Conservation (phyloP, 1,140 invertebrate genomes). For the Dreissena polymorpha region DNA sequence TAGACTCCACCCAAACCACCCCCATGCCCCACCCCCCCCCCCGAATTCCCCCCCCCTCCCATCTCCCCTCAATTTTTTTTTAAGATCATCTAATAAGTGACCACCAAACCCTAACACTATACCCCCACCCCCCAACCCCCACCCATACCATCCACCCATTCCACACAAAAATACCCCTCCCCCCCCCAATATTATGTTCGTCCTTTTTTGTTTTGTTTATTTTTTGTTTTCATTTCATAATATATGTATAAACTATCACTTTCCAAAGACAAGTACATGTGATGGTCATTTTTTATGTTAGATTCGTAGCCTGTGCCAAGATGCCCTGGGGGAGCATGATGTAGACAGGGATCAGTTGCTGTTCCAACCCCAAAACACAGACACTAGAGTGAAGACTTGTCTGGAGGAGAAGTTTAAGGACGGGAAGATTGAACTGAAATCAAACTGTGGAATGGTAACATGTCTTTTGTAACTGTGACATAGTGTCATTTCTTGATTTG, state of each 20-base stretch:
- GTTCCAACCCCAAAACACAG: background rate
- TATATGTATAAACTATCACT: background rate
- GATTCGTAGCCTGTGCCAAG: conserved; percentile 62
- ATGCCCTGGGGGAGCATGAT: conserved; percentile 44
- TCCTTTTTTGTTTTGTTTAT: background rate
- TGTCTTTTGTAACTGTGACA: too few species aligned
- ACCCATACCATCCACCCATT: too few species aligned
- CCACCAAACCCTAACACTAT: too few species aligned
- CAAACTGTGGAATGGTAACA: conserved; percentile 22
- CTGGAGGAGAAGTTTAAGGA: conserved; percentile 89
- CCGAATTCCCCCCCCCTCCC: too few species aligned
- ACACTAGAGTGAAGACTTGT: conserved; percentile 88
- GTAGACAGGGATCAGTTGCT: conserved; percentile 30
- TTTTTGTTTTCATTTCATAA: background rate
- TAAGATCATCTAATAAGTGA: too few species aligned
- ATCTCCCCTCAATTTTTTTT: too few species aligned
- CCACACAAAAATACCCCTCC: too few species aligned
- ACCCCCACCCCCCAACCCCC: too few species aligned
- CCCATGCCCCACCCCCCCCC: too few species aligned
- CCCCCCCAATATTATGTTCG: too few species aligned
- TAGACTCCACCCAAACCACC: too few species aligned
- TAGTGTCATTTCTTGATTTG: too few species aligned
- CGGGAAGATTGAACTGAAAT: conserved; percentile 74
- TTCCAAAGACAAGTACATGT: background rate
- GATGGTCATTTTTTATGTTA: conserved; percentile 42